These are phyloP conservation scores for Ornithorhynchus anatinus DNA, from an alignment of 2,113 vertebrate genomes.

Conservation along the genomic window DNA sequence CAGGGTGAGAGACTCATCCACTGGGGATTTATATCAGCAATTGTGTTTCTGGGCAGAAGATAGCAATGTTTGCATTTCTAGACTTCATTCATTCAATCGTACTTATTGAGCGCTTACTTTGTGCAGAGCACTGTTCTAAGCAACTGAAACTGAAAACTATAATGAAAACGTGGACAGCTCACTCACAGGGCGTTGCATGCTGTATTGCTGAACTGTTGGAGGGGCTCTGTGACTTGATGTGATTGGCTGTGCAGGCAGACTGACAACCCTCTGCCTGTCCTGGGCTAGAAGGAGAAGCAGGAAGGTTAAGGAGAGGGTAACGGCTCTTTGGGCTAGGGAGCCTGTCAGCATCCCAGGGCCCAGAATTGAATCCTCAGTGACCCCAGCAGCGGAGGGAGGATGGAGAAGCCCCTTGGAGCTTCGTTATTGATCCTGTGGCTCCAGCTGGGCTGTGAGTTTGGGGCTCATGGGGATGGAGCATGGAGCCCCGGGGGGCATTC, in stretches of 20 bases:
- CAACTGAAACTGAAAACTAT: no score
- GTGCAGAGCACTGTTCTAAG: no score
- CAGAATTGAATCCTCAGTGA: neutral
- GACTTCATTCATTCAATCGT: no score
- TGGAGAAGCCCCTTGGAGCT: neutral
- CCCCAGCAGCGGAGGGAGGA: neutral
- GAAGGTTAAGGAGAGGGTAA: no score
- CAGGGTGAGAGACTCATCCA: no score
- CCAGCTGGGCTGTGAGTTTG: neutral
- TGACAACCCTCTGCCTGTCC: neutral
- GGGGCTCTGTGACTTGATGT: no score
- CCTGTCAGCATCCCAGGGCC: neutral
- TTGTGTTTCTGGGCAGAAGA: neutral
- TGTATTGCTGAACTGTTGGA: no score
- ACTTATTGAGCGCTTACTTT: no score
- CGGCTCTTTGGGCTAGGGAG: neutral
- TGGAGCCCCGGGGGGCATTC: neutral
- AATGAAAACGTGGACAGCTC: no score
- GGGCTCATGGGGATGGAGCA: neutral
- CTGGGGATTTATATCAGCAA: neutral
- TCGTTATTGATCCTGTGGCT: neutral
- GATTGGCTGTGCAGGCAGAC: neutral
- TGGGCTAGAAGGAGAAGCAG: no score
- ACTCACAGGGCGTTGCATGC: no score
- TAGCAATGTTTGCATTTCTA: neutral